Conservation (phyloP, 2,113 vertebrate genomes). For the Chrysemys picta region DNA sequence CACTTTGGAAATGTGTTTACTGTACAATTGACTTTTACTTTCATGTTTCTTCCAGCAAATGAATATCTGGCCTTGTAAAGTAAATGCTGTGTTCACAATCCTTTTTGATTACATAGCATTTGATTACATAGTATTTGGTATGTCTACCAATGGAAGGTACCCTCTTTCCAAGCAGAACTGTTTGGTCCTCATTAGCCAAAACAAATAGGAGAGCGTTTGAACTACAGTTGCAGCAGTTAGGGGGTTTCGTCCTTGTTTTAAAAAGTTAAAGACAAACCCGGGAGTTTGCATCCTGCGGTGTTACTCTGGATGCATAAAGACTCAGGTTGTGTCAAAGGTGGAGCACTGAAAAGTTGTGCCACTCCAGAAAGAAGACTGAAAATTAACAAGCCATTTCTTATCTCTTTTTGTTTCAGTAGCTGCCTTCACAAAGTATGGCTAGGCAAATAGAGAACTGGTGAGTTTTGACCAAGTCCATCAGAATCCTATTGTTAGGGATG, state of each 20-base stretch:
- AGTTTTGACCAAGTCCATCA: not conserved
- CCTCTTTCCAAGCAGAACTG: constrained; percentile 21
- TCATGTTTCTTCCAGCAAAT: not conserved
- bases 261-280: not conserved
- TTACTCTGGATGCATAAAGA: not conserved
- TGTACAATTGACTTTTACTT: not conserved
- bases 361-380: fast-evolving
- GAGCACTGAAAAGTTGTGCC: not conserved
- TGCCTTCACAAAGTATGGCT: not conserved
- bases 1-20: not conserved
- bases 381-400: not conserved
- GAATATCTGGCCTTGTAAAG: not conserved
- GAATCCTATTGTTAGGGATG: not conserved
- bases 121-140: not conserved
- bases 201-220: constrained; percentile 22
- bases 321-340: not conserved
- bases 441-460: not conserved
- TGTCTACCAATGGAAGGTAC: constrained; percentile 4
- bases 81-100: not conserved
- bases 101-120: not conserved
- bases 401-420: not conserved
- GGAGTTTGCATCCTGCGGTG: not conserved
- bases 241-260: constrained; percentile 10
- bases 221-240: not conserved
- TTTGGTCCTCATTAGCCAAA: not conserved